Base-by-base conservation (phyloP, 2,888 invertebrate species). In the Orchesellides sinensis region DNA sequence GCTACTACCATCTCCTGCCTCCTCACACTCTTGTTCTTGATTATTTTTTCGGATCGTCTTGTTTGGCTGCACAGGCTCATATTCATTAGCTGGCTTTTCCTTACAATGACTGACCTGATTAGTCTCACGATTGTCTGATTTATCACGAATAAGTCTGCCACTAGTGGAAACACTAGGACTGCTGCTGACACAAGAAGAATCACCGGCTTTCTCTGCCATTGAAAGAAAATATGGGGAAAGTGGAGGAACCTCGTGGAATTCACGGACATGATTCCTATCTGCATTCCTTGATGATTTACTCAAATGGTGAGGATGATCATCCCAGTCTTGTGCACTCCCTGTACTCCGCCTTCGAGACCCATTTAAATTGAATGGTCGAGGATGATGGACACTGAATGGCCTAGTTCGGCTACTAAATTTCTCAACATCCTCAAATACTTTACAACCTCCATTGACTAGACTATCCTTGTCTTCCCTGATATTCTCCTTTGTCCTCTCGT, bases 51-150 rank as follows among this genome's bases (percentile, higher is more conserved):
- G n/a, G 52, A 21, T 52, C 52, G 17, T 52, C 52, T 52, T 52
- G 52, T 17, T 8, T 19, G 5, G 35, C 6, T 40, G 40, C 10
- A 1, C 2, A 40, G 14, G n/a, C 40, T 40, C 40, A 40, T 40
- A 40, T 52, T 63, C 56, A 21, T 17, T 27, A 78, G 69, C 25
- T 21, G 78, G 35, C 79, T 79, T 79, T 79, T 79, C 70, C 70
- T 69, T 25, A 63, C 35, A 65, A 70, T 79, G 59, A 70, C 79
- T 54, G 70, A 78, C 63, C 54, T 59, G 29, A 70, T 63, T 23
- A 70, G 79, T 70, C 70, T 70, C 70, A 27, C 70, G 79, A 79
- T 79, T 79, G 79, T 79, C 63, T 52, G 69, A 61, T 70, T 79
- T 70, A 79, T 70, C 70, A 79, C 79, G 63, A 45, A 59, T 5